Evolutionary conservation across 2,113 vertebrate genomes (phyloP).

Genomic region (Hymenochirus boettgeri): DNA sequence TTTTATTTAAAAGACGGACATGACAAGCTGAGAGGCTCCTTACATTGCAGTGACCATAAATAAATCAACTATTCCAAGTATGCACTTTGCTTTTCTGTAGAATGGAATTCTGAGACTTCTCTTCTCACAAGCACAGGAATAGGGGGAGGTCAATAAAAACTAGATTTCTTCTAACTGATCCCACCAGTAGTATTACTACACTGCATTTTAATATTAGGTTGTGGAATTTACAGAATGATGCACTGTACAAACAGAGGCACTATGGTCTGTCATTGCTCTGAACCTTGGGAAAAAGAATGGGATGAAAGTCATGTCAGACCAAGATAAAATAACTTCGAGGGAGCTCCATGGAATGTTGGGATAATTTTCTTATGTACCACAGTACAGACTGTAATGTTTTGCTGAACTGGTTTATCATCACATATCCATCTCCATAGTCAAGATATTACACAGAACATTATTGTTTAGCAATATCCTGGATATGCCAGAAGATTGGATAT

Average conservation of each 20-base stretch:
- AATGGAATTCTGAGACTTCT: slow-evolving; percentile 63
- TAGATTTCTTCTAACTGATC: slow-evolving; percentile 3
- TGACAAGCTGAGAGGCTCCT: slow-evolving; percentile 66
- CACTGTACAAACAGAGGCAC: slow-evolving; percentile 11
- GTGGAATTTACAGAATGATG: slow-evolving; percentile 36
- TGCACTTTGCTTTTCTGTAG: slow-evolving; percentile 62
- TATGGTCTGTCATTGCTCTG: slow-evolving; percentile 1
- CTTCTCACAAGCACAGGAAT: slow-evolving; percentile 10
- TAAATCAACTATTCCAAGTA: slow-evolving; percentile 68
- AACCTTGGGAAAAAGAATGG: slow-evolving; percentile 17
- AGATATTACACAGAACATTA: too few species aligned
- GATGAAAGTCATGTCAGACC: slow-evolving; percentile 19
- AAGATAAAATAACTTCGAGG: slow-evolving; percentile 40
- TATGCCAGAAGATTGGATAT: too few species aligned
- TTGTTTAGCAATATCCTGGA: too few species aligned
- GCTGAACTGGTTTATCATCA: too few species aligned
- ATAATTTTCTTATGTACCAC: too few species aligned
- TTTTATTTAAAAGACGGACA: slow-evolving; percentile 74
- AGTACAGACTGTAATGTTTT: too few species aligned
- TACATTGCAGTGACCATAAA: slow-evolving; percentile 66
- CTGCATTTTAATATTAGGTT: slow-evolving; percentile 25
- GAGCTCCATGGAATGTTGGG: too few species aligned
- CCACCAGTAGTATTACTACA: neutral
- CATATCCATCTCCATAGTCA: too few species aligned
- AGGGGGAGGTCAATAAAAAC: slow-evolving; percentile 42